A percentile compares a stretch with the other conserved stretches of the same genome.
These are phyloP conservation scores for Dendrophyllia cribrosa DNA, from an alignment of 64 coral and sea anemone species.

Conservation along the genomic window DNA sequence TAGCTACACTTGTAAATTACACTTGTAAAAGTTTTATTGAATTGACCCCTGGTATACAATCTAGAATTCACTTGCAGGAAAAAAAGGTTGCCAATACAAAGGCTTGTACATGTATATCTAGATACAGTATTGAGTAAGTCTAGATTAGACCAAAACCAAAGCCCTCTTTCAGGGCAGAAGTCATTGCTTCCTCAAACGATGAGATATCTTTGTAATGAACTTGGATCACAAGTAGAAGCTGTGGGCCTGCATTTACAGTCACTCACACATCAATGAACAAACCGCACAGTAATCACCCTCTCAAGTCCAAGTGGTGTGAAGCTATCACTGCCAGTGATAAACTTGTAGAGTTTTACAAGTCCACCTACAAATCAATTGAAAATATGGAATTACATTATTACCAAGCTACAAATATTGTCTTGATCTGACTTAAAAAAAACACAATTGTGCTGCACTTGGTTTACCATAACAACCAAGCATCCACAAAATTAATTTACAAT, in stretches of 20 bases:
- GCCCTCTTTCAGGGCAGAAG: slow-evolving; percentile 65
- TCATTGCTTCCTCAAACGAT: slow-evolving; percentile 60
- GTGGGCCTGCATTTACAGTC: slow-evolving; percentile 73
- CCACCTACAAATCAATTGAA: slow-evolving; percentile 56
- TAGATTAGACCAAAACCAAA: slow-evolving; percentile 76
- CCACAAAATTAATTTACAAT: no score
- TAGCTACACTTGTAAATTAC: no score
- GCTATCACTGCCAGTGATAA: slow-evolving; percentile 65
- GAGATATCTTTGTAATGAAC: slow-evolving; percentile 43
- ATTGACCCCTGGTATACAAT: slow-evolving; percentile 36
- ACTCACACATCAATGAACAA: slow-evolving; percentile 51
- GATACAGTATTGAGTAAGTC: slow-evolving; percentile 5
- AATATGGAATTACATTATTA: slow-evolving; percentile 28
- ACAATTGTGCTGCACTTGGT: no score
- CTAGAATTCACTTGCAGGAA: slow-evolving; percentile 44
- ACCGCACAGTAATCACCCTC: slow-evolving; percentile 62
- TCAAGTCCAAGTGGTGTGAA: slow-evolving; percentile 59
- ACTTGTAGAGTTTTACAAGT: slow-evolving; percentile 76
- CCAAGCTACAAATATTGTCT: no score
- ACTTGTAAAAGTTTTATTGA: slow-evolving; percentile 35
- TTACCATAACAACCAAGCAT: background rate
- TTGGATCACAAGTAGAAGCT: slow-evolving; percentile 75
- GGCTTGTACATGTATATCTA: background rate
- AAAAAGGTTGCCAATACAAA: slow-evolving; percentile 5
- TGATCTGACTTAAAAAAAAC: no score